phyloP scores from a whole-genome alignment of 64 coral and sea anemone genomes.

The Porites lutea region DNA sequence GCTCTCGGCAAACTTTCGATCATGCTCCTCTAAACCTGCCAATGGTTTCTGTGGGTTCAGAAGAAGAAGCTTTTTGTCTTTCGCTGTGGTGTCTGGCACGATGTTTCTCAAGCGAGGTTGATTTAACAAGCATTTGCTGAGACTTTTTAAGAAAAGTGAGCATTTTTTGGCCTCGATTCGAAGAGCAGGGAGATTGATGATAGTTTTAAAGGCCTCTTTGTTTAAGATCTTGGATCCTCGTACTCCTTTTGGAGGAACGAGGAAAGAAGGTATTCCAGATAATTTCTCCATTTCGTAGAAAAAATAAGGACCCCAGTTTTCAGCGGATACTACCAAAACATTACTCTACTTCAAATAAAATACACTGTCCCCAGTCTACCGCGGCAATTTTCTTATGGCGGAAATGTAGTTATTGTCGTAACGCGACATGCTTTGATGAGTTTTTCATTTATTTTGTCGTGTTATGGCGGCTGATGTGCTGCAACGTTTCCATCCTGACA shows the following conservation, averaged over 20 bases:
- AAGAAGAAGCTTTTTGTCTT: conserved; percentile 78
- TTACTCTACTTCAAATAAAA: neutral
- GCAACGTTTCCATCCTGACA: conserved; percentile 55
- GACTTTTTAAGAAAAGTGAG: conserved; percentile 81
- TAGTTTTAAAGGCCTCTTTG: conserved; percentile 33
- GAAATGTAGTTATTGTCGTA: neutral
- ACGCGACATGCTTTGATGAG: neutral
- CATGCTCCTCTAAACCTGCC: conserved; percentile 54
- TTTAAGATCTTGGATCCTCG: conserved; percentile 29
- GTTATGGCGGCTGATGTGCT: conserved; percentile 61
- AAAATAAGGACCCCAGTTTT: neutral
- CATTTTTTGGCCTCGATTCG: conserved; percentile 88
- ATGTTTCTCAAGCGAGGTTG: conserved; percentile 92
- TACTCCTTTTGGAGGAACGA: conserved; percentile 5
- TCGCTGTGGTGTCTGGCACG: conserved; percentile 57
- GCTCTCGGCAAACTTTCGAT: conserved; percentile 58
- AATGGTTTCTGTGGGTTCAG: conserved; percentile 68
- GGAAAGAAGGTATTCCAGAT: neutral
- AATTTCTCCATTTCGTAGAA: conserved; percentile 1
- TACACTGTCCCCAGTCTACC: neutral
- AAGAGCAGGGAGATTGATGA: conserved; percentile 76
- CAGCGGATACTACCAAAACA: neutral
- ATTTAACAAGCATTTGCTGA: conserved; percentile 81
- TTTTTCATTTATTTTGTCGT: neutral
- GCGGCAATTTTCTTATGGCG: neutral